Conservation (phyloP, 2,113 vertebrate genomes). For the Cryptotis parvus region DNA sequence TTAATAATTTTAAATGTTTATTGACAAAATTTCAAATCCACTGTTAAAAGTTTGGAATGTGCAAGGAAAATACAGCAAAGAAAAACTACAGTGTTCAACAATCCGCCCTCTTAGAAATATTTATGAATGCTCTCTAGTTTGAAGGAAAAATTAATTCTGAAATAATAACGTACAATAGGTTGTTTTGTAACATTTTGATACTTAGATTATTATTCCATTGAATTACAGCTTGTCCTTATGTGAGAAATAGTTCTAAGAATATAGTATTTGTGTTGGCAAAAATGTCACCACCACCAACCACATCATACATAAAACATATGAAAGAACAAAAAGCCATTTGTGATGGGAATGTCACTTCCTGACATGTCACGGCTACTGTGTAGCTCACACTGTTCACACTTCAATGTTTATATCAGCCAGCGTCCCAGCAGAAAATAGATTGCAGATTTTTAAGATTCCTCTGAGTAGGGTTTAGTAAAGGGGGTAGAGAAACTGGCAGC, state of each 20-base stretch:
- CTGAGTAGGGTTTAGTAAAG: background rate
- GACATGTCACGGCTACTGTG: background rate
- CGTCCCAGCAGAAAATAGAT: background rate
- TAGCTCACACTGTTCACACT: too few relatives aligned
- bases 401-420: background rate
- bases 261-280: background rate
- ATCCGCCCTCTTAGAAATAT: background rate
- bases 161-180: background rate
- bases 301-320: background rate
- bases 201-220: background rate
- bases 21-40: background rate
- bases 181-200: background rate
- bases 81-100: background rate
- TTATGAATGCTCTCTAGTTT: background rate
- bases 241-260: conserved; percentile 34
- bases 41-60: background rate
- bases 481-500: background rate
- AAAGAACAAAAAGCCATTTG: background rate
- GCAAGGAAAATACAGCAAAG: background rate
- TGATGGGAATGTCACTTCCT: background rate
- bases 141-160: background rate
- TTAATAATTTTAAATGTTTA: background rate
- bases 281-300: background rate
- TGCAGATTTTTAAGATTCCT: background rate
- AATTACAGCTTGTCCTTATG: background rate